Evolutionary conservation across 1,140 invertebrate genomes (phyloP).

Genomic region (Drosophila auraria): DNA sequence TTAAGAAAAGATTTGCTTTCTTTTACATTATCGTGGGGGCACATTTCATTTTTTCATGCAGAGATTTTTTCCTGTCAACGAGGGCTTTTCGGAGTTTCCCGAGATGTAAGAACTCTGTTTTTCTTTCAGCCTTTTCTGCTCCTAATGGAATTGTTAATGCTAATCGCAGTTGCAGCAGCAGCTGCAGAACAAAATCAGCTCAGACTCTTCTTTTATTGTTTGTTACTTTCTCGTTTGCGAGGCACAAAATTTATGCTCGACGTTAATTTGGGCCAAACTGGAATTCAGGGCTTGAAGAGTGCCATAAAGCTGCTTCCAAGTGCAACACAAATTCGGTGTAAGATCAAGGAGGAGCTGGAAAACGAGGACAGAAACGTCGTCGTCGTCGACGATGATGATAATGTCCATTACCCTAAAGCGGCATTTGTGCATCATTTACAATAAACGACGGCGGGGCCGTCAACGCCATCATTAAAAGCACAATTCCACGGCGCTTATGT

Average conservation of each 20-base stretch:
- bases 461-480: constrained; percentile 68
- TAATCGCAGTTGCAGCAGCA: constrained; percentile 41
- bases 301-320: constrained; percentile 38
- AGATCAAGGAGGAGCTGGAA: neutral
- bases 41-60: neutral
- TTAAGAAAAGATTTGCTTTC: neutral
- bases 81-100: constrained; percentile 47
- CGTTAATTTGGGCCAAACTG: constrained; percentile 57
- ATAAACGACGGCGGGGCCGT: constrained; percentile 57
- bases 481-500: constrained; percentile 43
- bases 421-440: constrained; percentile 74
- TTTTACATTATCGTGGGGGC: neutral
- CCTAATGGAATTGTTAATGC: constrained; percentile 80
- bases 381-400: constrained; percentile 36
- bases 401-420: constrained; percentile 44
- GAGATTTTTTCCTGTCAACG: constrained; percentile 48
- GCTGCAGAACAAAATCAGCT: constrained; percentile 22
- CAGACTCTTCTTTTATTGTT: constrained; percentile 30
- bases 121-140: constrained; percentile 43
- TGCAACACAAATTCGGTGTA: constrained; percentile 34
- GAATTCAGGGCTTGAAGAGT: constrained; percentile 36
- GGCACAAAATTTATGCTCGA: constrained; percentile 50
- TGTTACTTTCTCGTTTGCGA: constrained; percentile 29
- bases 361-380: constrained; percentile 14
- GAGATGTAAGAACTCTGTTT: constrained; percentile 40